Evolutionary conservation across 2,113 vertebrate genomes (phyloP).

Genomic region (Suncus etruscus): DNA sequence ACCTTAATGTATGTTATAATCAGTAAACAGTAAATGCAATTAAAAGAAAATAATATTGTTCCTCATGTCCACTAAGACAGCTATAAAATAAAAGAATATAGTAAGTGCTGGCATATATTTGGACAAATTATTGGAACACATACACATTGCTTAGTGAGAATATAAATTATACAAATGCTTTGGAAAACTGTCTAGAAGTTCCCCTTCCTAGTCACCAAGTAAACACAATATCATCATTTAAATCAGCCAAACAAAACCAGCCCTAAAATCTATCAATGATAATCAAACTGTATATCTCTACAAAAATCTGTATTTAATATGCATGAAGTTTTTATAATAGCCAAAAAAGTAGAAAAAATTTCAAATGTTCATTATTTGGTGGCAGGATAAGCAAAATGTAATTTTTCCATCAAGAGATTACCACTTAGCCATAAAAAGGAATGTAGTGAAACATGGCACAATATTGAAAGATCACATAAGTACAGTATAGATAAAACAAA

Average conservation of each 20-base stretch:
- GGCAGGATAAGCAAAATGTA: slow-evolving; percentile 10
- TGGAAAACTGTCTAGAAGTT: slow-evolving; percentile 8
- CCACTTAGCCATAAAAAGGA: not conserved
- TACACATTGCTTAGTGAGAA: not conserved
- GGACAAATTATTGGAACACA: not conserved
- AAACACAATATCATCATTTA: not conserved
- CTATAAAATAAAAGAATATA: slow-evolving; percentile 26
- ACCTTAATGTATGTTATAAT: not conserved
- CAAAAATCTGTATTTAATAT: not conserved
- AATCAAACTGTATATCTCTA: not conserved
- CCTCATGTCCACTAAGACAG: not conserved
- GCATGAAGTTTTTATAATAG: not conserved
- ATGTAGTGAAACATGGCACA: not conserved
- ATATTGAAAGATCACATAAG: not conserved
- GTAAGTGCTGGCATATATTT: not conserved
- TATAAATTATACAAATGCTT: not conserved
- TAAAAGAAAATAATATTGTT: slow-evolving; percentile 1
- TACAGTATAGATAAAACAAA: slow-evolving; percentile 8
- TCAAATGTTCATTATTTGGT: not conserved
- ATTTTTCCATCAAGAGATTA: not conserved
- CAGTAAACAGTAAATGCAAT: slow-evolving; percentile 42
- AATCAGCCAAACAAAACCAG: not conserved
- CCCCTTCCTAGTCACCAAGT: not conserved
- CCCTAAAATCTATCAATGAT: slow-evolving; percentile 22
- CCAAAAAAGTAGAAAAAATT: not conserved